Evolutionary conservation across 2,888 invertebrate genomes (phyloP), one percentile per base, ranked within the genome.

Genomic region (Caenorhabditis drosophilae): DNA sequence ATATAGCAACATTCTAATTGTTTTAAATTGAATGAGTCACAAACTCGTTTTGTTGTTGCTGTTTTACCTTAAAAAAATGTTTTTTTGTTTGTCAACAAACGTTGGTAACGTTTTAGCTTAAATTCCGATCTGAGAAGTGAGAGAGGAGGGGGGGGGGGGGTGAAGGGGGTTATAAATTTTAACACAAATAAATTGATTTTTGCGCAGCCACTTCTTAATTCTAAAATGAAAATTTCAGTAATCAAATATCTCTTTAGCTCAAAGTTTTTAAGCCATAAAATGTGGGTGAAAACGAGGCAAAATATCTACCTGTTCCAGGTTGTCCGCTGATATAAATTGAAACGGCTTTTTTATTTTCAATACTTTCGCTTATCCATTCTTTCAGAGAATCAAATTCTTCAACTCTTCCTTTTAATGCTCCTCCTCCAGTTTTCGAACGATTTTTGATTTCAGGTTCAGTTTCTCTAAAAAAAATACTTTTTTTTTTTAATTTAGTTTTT

Each of bases 241-340:
- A n/a, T n/a, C n/a, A n/a, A n/a, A n/a, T n/a, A n/a, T n/a, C n/a
- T n/a, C n/a, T n/a, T n/a, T n/a, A n/a, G n/a, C n/a, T n/a, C n/a
- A n/a, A n/a, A n/a, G n/a, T n/a, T n/a, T n/a, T n/a, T n/a, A 12
- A 18, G 16, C 22, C 34, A n/a, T 26, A 44, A 44, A 52, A 34
- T 18, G 3, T 20, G 12, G 15, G 2, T 35, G 89, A 86, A 54
- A 93, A 85, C 89, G n/a, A n/a, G n/a, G n/a, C n/a, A 18, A 96
- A 86, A 0, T 95, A 95, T 86, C 96, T 96, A 1, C 94, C 97
- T 0, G 97, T 97, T 4, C 97, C 98, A 0, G 97, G 97, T 23
- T 93, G 92, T 1, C 97, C 97, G 36, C 94, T 95, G 40, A 98
- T 89, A 84, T 97, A 98, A 52, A 97, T 83, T 18, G 93, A 92